Conservation (phyloP, 2,113 vertebrate species). For the Ctenodactylus gundi region DNA sequence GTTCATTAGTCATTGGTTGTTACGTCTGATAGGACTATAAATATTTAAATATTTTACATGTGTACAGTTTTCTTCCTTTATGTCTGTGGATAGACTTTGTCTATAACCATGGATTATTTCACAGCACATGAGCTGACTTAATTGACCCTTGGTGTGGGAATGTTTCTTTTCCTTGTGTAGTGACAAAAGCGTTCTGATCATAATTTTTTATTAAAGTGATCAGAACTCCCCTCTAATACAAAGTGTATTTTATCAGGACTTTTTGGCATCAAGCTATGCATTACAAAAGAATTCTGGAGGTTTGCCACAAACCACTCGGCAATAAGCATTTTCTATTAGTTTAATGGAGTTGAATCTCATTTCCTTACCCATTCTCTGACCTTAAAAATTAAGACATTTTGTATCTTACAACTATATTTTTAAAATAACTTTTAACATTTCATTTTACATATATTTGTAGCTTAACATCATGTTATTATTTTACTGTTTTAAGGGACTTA, state of each 20-base stretch:
- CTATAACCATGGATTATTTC: background rate
- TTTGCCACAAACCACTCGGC: slow-evolving; percentile 33
- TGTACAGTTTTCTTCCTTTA: background rate
- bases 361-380: slow-evolving; percentile 43
- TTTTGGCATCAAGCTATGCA: slow-evolving; percentile 36
- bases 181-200: slow-evolving; percentile 2
- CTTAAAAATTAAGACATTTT: slow-evolving; percentile 47
- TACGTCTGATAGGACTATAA: background rate
- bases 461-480: background rate
- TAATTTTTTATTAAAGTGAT: slow-evolving; percentile 45
- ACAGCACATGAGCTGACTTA: background rate
- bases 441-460: background rate
- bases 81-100: slow-evolving; percentile 6
- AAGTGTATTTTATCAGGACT: slow-evolving; percentile 23
- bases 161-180: background rate
- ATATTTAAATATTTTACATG: background rate
- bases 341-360: slow-evolving; percentile 18
- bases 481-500: slow-evolving; percentile 46
- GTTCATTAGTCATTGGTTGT: background rate
- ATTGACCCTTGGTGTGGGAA: background rate
- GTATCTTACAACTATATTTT: slow-evolving; percentile 27
- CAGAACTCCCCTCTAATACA: background rate
- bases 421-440: slow-evolving; percentile 18
- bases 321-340: slow-evolving; percentile 55
- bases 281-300: slow-evolving; percentile 45